Evolutionary conservation across 2,113 vertebrate genomes (phyloP).

Genomic region (Lagenorhynchus albirostris): DNA sequence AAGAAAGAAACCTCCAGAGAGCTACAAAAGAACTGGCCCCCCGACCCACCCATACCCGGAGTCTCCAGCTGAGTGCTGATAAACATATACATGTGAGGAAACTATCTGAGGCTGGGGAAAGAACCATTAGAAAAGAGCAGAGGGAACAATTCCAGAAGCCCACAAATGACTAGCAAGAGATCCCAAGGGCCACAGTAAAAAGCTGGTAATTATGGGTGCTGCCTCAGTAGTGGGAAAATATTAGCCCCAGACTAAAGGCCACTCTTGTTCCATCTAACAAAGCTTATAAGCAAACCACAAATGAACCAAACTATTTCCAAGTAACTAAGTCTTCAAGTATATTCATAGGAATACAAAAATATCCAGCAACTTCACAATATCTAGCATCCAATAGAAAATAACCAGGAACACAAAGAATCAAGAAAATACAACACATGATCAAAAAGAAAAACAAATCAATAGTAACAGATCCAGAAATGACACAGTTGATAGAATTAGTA

Average conservation of each 20-base stretch:
- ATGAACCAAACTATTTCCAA: slow-evolving; percentile 27
- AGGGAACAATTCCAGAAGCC: background rate
- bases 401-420: background rate
- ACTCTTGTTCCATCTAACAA: background rate
- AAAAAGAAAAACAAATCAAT: slow-evolving; percentile 19
- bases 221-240: background rate
- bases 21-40: background rate
- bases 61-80: background rate
- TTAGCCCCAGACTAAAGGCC: background rate
- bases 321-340: background rate
- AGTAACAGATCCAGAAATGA: slow-evolving; percentile 6
- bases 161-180: background rate
- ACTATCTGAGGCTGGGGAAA: background rate
- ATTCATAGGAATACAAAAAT: slow-evolving; percentile 8
- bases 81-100: background rate
- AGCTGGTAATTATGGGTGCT: background rate
- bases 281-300: slow-evolving; percentile 21
- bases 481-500: background rate
- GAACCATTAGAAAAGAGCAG: background rate
- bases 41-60: background rate
- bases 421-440: background rate
- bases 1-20: background rate
- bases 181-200: background rate
- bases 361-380: background rate
- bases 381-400: background rate